Base-by-base conservation (phyloP, 2,113 vertebrate species). In the Melanerpes formicivorus region DNA sequence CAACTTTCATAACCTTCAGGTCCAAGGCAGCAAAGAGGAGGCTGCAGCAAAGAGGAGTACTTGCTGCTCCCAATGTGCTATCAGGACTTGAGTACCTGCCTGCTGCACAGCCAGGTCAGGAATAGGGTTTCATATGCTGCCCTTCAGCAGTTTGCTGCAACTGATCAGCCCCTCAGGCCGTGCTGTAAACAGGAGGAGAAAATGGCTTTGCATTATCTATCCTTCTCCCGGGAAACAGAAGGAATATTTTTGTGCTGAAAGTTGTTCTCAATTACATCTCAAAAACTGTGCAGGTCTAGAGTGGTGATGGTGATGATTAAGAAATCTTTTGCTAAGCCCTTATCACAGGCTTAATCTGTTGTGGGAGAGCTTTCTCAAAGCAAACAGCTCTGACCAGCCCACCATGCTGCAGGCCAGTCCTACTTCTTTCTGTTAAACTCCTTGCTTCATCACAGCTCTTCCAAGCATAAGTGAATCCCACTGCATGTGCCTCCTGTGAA, bases 321-420 rank as follows among this genome's bases (percentile, higher is more conserved):
- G 8, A 4, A 0, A 0, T 70, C 84, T 92, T 87, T 81, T 63
- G 54, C 86, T 79, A 78, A 21, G 5, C 17, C 22, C 13, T 56
- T 70, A 44, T 78, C 75, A 34, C 22, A 11, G 48, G 16, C 16
- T 48, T 63, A 29, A 7, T 62, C 54, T 95, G 25, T 55, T 79
- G 50, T 70, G 74, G 40, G 75, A 84, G 63, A 65, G 29, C 50
- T 75, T 76, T 37, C 81, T 81, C 62, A 65, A 56, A 75, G 65
- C 65, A 42, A 69, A 18, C 5, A 22, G 48, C 13, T 37, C 56
- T 54, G 50, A 37, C 21, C 37, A 30, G 70, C 74, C 15, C 1
- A 2, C 0, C 0, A 32, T 50, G 34, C 52, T 16, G 29, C 0
- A 2, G n/a, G 21, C 37, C 26, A 18, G 25, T n/a, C 80, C 58